Evolutionary conservation across 2,797 vertebrate species (phyloP).

Genomic region (Melanitta fusca): DNA sequence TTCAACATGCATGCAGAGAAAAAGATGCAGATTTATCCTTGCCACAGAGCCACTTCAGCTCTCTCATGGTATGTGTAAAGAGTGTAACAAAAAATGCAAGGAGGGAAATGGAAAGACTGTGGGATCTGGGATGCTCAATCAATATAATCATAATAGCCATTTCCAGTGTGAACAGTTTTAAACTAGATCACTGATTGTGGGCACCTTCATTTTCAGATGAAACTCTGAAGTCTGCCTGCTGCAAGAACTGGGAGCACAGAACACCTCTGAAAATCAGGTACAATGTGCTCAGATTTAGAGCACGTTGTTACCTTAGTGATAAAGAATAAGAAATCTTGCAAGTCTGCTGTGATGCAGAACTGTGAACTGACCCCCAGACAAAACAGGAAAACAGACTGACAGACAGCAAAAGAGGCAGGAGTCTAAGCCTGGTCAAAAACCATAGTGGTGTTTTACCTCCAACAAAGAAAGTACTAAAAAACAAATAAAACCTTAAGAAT

Average conservation of each 20-base stretch:
- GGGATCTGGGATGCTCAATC: background rate
- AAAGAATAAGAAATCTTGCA: background rate
- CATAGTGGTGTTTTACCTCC: background rate
- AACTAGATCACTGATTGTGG: background rate
- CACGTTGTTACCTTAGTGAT: background rate
- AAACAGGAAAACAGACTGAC: background rate
- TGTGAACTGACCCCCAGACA: background rate
- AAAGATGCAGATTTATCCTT: background rate
- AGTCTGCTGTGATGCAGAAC: background rate
- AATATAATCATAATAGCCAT: background rate
- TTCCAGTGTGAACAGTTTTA: background rate
- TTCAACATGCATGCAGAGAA: fast-evolving
- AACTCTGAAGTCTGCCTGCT: background rate
- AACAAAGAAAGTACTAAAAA: background rate
- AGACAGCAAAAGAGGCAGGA: background rate
- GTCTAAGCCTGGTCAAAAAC: background rate
- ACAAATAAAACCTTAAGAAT: conserved; percentile 18
- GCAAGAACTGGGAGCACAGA: background rate
- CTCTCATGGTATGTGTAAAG: background rate
- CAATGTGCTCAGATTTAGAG: background rate
- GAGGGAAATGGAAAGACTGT: background rate
- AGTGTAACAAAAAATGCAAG: background rate
- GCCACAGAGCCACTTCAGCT: background rate
- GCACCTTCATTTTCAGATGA: background rate
- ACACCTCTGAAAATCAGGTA: background rate